phyloP scores from a whole-genome alignment of 2,888 invertebrate genomes.

The Parnassius apollo region DNA sequence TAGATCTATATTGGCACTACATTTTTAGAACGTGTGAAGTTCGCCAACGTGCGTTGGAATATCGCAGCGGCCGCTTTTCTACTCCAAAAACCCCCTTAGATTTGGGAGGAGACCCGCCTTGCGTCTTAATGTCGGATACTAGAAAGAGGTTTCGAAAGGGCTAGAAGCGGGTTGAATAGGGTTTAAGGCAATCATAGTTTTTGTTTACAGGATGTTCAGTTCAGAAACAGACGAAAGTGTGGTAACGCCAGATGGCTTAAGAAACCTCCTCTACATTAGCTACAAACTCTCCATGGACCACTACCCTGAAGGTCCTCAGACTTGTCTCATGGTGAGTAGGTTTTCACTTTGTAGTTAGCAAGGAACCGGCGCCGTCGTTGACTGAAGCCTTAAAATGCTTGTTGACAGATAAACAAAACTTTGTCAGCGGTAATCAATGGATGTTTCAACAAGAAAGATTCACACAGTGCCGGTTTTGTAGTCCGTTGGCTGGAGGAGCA shows the following conservation, averaged over 20 bases:
- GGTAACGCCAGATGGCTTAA: slow-evolving; percentile 84
- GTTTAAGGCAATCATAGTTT: neutral
- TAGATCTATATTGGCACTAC: too few relatives aligned
- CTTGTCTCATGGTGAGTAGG: slow-evolving; percentile 78
- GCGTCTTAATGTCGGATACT: slow-evolving; percentile 6
- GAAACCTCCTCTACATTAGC: slow-evolving; percentile 85
- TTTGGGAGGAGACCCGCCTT: neutral
- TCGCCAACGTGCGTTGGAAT: too few relatives aligned
- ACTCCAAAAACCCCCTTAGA: too few relatives aligned
- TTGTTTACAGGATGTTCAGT: slow-evolving; percentile 75
- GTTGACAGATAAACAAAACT: slow-evolving; percentile 83
- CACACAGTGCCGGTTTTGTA: slow-evolving; percentile 87
- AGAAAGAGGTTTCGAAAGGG: too few relatives aligned
- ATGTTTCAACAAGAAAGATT: slow-evolving; percentile 90
- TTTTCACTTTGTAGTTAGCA: neutral
- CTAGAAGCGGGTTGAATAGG: neutral
- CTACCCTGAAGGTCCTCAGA: slow-evolving; percentile 84
- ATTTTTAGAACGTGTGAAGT: too few relatives aligned
- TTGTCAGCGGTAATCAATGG: slow-evolving; percentile 87
- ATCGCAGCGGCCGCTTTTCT: too few relatives aligned
- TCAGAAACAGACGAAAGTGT: slow-evolving; percentile 76
- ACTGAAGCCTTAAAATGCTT: slow-evolving; percentile 9
- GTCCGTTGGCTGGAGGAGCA: slow-evolving; percentile 91
- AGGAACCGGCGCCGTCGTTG: slow-evolving; percentile 15
- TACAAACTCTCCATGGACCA: slow-evolving; percentile 91